These are phyloP conservation scores for Hydrochoerus hydrochaeris DNA, from an alignment of 2,113 vertebrate species.

Conservation along the genomic window DNA sequence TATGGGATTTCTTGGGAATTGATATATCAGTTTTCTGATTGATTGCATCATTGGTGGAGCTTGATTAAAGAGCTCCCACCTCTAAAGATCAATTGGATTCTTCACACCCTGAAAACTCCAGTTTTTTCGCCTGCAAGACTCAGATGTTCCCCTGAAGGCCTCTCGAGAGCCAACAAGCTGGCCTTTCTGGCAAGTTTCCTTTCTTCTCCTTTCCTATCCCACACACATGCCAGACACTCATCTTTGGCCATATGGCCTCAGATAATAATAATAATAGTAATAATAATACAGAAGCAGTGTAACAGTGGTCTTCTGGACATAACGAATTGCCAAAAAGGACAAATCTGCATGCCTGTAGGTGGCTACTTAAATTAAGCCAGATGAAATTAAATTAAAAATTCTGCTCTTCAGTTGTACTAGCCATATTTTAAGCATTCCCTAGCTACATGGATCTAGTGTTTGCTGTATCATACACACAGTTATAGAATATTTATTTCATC, in stretches of 20 bases:
- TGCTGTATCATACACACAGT: neutral
- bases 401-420: neutral
- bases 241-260: conserved; percentile 67
- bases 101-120: conserved; percentile 33
- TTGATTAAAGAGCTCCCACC: conserved; percentile 50
- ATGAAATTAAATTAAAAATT: conserved; percentile 59
- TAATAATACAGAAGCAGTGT: conserved; percentile 48
- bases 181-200: conserved; percentile 57
- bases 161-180: conserved; percentile 62
- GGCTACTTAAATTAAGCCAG: conserved; percentile 54
- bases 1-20: neutral
- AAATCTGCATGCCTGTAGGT: neutral
- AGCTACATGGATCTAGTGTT: neutral
- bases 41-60: neutral
- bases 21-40: neutral
- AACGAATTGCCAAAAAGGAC: conserved; percentile 16
- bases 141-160: conserved; percentile 62
- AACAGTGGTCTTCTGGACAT: conserved; percentile 31
- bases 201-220: neutral
- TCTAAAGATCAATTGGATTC: conserved; percentile 59
- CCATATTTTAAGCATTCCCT: neutral
- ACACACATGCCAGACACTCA: conserved; percentile 55
- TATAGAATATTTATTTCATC: neutral
- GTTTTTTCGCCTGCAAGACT: conserved; percentile 37
- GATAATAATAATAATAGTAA: conserved; percentile 42